Evolutionary conservation across 2,797 vertebrate species (phyloP).

Genomic region (Hypotaenidia philippensis): DNA sequence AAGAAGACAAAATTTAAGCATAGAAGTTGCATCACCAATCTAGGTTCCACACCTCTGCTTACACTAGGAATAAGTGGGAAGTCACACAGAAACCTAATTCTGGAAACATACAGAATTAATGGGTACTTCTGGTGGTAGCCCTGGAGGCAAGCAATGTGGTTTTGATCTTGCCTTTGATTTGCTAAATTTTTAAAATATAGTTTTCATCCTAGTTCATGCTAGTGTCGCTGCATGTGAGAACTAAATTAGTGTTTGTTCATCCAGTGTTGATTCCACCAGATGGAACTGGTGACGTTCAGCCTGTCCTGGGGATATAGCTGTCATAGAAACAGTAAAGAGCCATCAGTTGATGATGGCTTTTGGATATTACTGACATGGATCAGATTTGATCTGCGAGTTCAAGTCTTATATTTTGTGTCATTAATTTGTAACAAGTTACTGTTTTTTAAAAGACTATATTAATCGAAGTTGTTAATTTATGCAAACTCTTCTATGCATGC

Average conservation of each 20-base stretch:
- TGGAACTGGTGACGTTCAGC: constrained; percentile 1
- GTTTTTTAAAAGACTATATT: neutral
- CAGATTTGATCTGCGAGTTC: neutral
- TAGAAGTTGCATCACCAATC: neutral
- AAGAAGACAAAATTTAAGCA: neutral
- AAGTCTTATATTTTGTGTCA: neutral
- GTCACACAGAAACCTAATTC: neutral
- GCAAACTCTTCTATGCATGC: neutral
- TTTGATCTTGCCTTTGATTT: constrained; percentile 54
- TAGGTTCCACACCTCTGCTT: neutral
- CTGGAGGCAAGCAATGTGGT: neutral
- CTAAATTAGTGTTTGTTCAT: neutral
- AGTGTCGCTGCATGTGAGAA: constrained; percentile 11
- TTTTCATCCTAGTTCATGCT: neutral
- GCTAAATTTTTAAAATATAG: constrained; percentile 28
- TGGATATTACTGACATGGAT: neutral
- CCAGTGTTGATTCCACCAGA: constrained; percentile 15
- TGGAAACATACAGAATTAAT: constrained; percentile 10
- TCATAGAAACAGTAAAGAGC: constrained; percentile 35
- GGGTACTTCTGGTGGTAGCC: neutral
- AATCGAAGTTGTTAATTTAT: neutral
- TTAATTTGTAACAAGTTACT: neutral
- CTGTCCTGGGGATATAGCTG: constrained; percentile 48
- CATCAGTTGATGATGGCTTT: neutral
- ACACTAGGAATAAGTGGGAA: neutral